Base-by-base conservation (phyloP, 2,797 vertebrate genomes). In the Orestias chungarensis region DNA sequence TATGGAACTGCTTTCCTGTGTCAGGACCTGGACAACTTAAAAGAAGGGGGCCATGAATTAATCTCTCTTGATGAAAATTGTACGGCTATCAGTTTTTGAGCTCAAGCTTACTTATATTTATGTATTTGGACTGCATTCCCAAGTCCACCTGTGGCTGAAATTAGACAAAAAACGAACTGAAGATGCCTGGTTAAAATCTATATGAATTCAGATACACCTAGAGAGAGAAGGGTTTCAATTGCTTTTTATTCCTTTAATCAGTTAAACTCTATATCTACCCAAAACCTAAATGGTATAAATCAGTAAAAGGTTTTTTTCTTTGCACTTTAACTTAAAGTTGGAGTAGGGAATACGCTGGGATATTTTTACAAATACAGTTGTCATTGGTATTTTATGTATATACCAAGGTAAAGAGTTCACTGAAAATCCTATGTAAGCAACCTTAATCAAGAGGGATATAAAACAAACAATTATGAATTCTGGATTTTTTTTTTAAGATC, bases 401-500 rank as follows among this genome's bases (percentile, higher is more conserved):
- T 17, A 44, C 23, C 3, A 47, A 44, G 7, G 42, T n/a, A 43
- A 61, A 59, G 33, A 35, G 23, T 49, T 49, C 29, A 5, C 4
- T 50, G n/a, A 11, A 67, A 20, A 25, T 35, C 49, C 20, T 67
- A 15, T 49, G 5, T 23, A 1, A 59, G 23, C 40, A 80, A 67
- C 46, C 29, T 67, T 29, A 20, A 14, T 75, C 65, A 69, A 52
- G 55, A 38, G 47, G 42, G 52, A 67, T n/a, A 25, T 17, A 47
- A 68, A 12, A 64, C 70, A 69, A 65, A 65, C 68, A 64, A 64
- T 57, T 83, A 67, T 43, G 64, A 80, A 78, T 49, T 73, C 57
- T 71, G 44, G 70, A 40, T 9, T 76, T 69, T 64, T 27, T 65
- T 75, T 69, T n/a, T n/a, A n/a, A n/a, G 33, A 68, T 77, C 81